These are phyloP conservation scores for Phasianus colchicus DNA, from an alignment of 2,113 vertebrate genomes.

Conservation along the genomic window DNA sequence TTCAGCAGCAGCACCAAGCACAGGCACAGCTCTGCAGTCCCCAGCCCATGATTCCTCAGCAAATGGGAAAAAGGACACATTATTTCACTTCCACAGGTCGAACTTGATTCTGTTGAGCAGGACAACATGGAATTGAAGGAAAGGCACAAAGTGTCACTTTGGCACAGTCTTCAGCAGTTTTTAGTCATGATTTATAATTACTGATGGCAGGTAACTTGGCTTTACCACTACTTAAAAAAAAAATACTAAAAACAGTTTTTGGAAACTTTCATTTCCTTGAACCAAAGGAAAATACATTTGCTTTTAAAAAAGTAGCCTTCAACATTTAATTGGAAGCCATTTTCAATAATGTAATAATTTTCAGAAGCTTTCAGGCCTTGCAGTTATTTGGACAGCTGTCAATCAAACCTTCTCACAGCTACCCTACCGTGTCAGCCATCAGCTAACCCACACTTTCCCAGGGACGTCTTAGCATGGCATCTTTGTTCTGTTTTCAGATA, in stretches of 20 bases:
- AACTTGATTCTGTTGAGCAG: neutral
- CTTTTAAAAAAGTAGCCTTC: neutral
- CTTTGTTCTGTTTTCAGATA: constrained; percentile 95
- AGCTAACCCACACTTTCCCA: constrained; percentile 87
- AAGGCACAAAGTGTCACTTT: neutral
- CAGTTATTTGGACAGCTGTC: constrained; percentile 86
- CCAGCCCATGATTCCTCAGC: neutral
- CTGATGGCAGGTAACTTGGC: neutral
- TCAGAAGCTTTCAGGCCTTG: constrained; percentile 20
- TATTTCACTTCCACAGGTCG: constrained; percentile 1
- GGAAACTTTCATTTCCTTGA: neutral
- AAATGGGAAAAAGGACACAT: neutral
- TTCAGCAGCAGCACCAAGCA: neutral
- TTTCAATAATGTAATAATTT: neutral
- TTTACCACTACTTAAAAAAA: neutral
- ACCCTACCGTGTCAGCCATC: constrained; percentile 79
- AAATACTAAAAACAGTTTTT: neutral
- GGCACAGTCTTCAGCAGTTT: neutral
- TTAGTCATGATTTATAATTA: neutral
- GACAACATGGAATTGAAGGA: neutral
- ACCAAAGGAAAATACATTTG: neutral
- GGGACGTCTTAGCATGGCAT: constrained; percentile 83
- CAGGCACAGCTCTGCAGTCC: fast-evolving
- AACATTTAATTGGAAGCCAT: neutral
- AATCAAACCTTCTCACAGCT: constrained; percentile 84